A percentile compares a stretch with the other conserved stretches of the same genome.
phyloP scores from a whole-genome alignment of 2,797 vertebrate genomes.

The Helicolenus hilgendorfi region DNA sequence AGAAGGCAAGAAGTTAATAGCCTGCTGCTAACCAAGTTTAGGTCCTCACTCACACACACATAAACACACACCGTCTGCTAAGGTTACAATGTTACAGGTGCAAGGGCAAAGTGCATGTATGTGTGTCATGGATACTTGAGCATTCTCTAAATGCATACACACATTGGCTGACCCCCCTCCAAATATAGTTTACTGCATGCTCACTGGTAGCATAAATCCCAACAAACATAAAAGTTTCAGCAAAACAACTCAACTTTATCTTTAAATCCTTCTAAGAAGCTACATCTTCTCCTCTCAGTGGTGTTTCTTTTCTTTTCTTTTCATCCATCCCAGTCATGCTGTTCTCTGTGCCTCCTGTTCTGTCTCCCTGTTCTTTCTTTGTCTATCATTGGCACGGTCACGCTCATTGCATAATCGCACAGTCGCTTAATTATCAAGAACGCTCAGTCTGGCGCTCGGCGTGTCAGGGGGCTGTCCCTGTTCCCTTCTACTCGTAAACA shows the following conservation, averaged over 20 bases:
- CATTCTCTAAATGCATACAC: slow-evolving; percentile 78
- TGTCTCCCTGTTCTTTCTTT: slow-evolving; percentile 78
- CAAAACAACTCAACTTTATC: not conserved
- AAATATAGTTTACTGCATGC: slow-evolving; percentile 77
- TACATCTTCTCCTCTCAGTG: not conserved
- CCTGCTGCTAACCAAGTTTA: slow-evolving; percentile 49
- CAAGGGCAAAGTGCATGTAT: slow-evolving; percentile 79
- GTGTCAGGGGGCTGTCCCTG: slow-evolving; percentile 58
- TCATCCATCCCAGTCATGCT: slow-evolving; percentile 38
- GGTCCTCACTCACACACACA: slow-evolving; percentile 12
- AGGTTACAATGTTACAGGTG: slow-evolving; percentile 84
- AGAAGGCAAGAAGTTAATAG: slow-evolving; percentile 48
- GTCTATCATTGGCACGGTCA: slow-evolving; percentile 66
- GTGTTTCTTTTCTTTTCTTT: slow-evolving; percentile 29
- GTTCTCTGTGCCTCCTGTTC: slow-evolving; percentile 73
- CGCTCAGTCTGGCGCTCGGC: slow-evolving; percentile 68
- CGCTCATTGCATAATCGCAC: slow-evolving; percentile 71
- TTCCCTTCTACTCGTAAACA: slow-evolving; percentile 26
- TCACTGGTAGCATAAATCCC: slow-evolving; percentile 47
- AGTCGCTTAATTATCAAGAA: slow-evolving; percentile 74
- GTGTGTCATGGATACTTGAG: slow-evolving; percentile 78
- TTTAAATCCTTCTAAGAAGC: slow-evolving; percentile 4
- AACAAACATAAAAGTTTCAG: slow-evolving; percentile 45
- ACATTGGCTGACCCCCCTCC: slow-evolving; percentile 71
- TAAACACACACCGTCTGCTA: slow-evolving; percentile 47